Evolutionary conservation across 23 tunicate species (phyloP).

Genomic region (Corella eumyota): DNA sequence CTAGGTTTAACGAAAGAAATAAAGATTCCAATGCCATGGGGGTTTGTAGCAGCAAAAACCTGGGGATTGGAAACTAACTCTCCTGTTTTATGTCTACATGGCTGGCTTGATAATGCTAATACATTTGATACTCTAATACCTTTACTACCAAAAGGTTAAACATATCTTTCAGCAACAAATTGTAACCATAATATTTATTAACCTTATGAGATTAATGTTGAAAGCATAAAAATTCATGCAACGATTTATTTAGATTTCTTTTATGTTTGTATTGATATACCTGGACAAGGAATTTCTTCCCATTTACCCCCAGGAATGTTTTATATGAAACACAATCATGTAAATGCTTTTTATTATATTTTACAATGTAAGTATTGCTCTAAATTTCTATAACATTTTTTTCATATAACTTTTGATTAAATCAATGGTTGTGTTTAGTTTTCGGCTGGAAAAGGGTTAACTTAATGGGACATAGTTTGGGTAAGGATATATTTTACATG

Average conservation of each 20-base stretch:
- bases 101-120: constrained; percentile 77
- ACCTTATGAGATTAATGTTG: too few species aligned
- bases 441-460: constrained; percentile 3
- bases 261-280: constrained; percentile 13
- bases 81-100: constrained; percentile 55
- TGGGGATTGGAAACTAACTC: constrained; percentile 23
- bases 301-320: constrained; percentile 14
- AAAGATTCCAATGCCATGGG: constrained; percentile 61
- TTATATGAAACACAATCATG: too few species aligned
- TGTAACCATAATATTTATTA: too few species aligned
- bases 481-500: constrained; percentile 4
- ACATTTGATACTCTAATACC: constrained; percentile 58
- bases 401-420: too few species aligned
- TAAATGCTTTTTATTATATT: too few species aligned
- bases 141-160: constrained; percentile 35
- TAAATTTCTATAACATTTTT: too few species aligned
- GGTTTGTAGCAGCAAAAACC: constrained; percentile 29
- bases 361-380: too few species aligned
- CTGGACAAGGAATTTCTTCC: constrained; percentile 27
- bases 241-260: constrained; percentile 11
- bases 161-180: background rate
- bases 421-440: background rate
- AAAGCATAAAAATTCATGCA: too few species aligned
- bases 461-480: constrained; percentile 19
- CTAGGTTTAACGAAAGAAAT: constrained; percentile 36